Evolutionary conservation across 2,113 vertebrate genomes (phyloP).

Genomic region (Phyllostomus discolor): DNA sequence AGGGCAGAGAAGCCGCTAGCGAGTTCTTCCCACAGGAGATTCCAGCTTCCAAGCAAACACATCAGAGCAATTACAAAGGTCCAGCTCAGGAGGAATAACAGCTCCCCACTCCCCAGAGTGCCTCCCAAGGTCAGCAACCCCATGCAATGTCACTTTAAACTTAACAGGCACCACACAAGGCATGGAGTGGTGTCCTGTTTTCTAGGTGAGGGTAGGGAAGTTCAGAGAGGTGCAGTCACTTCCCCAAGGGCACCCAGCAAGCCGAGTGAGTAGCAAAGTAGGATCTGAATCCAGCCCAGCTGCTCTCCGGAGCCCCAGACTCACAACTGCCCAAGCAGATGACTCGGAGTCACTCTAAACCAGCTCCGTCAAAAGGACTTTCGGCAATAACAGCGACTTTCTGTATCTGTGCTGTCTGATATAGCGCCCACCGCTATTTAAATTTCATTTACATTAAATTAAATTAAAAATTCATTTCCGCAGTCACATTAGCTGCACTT

Average conservation of each 20-base stretch:
- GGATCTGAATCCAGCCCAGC: neutral
- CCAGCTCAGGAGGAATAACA: neutral
- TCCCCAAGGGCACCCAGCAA: neutral
- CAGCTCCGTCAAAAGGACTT: neutral
- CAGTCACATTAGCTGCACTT: neutral
- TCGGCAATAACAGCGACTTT: neutral
- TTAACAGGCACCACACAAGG: fast-evolving
- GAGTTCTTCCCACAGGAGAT: neutral
- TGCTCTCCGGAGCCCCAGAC: neutral
- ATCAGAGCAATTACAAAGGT: neutral
- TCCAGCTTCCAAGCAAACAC: neutral
- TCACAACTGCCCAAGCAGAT: fast-evolving
- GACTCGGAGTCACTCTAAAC: neutral
- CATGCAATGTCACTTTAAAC: neutral
- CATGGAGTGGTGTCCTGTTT: neutral
- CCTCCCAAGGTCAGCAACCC: neutral
- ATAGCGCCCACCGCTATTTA: neutral
- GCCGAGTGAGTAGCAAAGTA: neutral
- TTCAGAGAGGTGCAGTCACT: neutral
- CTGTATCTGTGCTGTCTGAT: neutral
- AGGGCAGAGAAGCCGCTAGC: neutral
- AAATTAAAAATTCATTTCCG: neutral
- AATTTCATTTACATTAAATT: neutral
- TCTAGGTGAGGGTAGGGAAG: neutral
- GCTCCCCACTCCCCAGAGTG: fast-evolving